Percentiles rank a stretch among this genome's conserved stretches.
These are phyloP conservation scores for Ginglymostoma cirratum DNA, from an alignment of 2,113 vertebrate species.

Conservation along the genomic window DNA sequence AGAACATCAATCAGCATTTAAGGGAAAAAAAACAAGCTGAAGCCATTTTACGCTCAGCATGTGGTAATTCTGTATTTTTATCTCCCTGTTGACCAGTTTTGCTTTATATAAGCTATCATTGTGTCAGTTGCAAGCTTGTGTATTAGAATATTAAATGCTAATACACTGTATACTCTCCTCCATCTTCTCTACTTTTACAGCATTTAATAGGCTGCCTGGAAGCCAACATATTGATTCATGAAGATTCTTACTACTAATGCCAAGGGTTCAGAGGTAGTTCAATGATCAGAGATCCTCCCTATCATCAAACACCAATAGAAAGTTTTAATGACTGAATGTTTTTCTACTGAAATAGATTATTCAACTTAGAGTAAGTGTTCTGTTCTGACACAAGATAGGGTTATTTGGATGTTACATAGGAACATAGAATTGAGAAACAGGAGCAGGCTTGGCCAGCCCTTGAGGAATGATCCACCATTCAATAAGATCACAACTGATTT, in stretches of 20 bases:
- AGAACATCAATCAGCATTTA: slow-evolving; percentile 34
- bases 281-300: background rate
- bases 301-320: background rate
- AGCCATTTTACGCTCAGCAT: slow-evolving; percentile 28
- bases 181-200: background rate
- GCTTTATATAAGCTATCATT: background rate
- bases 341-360: background rate
- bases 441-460: no score
- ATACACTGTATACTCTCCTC: background rate
- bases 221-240: background rate
- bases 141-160: background rate
- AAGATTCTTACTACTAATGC: no score
- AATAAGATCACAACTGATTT: no score
- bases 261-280: background rate
- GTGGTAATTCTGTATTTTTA: slow-evolving; percentile 30
- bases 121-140: background rate
- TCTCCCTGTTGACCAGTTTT: slow-evolving; percentile 30
- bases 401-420: background rate
- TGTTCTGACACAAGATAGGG: background rate
- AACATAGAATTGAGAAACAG: no score
- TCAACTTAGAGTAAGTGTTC: background rate
- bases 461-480: no score
- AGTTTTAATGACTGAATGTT: background rate
- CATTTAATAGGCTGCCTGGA: background rate
- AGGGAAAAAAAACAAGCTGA: slow-evolving; percentile 24